Conservation (phyloP, 2,797 vertebrate species). For the Bryconaethiops microstoma region DNA sequence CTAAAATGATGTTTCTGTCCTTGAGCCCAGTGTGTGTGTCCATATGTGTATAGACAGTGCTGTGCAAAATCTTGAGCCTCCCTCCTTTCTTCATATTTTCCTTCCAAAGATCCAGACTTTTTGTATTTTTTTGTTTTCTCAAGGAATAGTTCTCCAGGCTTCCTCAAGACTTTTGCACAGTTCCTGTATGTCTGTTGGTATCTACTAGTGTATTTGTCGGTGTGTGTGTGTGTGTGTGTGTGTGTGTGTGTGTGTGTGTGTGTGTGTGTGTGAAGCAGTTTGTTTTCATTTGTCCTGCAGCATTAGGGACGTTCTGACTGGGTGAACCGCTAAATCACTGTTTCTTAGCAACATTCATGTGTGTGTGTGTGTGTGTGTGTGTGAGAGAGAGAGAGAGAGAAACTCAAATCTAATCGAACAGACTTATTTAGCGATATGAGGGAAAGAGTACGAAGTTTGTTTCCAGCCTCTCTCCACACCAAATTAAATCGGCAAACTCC, state of each 20-base stretch:
- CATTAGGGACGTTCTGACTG: neutral
- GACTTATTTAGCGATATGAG: neutral
- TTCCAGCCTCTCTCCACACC: neutral
- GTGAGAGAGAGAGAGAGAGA: neutral
- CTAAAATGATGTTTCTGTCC: too few relatives aligned
- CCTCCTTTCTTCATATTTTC: too few relatives aligned
- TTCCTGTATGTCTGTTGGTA: too few relatives aligned
- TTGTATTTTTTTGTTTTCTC: too few relatives aligned
- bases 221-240: neutral
- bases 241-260: neutral
- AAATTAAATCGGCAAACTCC: neutral
- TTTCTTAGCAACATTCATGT: conserved; percentile 1
- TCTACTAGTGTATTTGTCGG: neutral
- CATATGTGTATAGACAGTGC: too few relatives aligned
- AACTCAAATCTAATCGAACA: neutral
- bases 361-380: neutral
- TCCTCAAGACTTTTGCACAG: too few relatives aligned
- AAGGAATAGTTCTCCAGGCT: too few relatives aligned
- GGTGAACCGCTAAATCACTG: neutral
- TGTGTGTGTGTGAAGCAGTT: neutral
- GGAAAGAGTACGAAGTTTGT: neutral
- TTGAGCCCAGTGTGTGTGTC: too few relatives aligned
- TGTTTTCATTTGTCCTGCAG: neutral
- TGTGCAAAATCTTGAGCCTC: too few relatives aligned
- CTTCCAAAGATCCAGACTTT: too few relatives aligned